phyloP scores from a whole-genome alignment of 2,888 invertebrate species.

The Cerceris ruficornis region DNA sequence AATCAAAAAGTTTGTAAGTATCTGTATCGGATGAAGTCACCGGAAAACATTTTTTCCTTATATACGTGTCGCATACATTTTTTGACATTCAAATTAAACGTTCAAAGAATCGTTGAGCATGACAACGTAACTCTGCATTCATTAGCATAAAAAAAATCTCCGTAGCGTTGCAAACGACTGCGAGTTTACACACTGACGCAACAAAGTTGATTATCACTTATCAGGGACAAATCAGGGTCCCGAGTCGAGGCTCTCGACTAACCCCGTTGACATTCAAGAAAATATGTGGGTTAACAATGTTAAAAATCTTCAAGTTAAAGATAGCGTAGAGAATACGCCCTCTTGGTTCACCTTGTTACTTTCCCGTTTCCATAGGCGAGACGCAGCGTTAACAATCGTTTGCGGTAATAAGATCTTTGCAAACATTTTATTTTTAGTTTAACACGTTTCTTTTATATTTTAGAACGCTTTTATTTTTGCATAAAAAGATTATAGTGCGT shows the following conservation, averaged over 20 bases:
- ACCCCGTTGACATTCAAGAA: constrained; percentile 32
- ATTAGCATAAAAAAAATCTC: constrained; percentile 1
- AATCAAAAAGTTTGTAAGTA: not conserved
- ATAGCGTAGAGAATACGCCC: constrained; percentile 29
- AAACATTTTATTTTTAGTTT: too few relatives aligned
- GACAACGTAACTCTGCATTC: not conserved
- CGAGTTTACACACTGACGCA: constrained; percentile 21
- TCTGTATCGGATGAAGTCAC: not conserved
- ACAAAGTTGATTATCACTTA: constrained; percentile 29
- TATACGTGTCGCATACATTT: not conserved
- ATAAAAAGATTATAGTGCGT: too few relatives aligned
- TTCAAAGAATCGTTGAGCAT: constrained; percentile 8
- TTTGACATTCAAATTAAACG: not conserved
- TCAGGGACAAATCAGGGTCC: constrained; percentile 32
- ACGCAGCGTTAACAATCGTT: not conserved
- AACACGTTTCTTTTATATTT: too few relatives aligned
- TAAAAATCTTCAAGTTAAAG: constrained; percentile 44
- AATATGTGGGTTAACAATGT: constrained; percentile 50
- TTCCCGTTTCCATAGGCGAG: constrained; percentile 6
- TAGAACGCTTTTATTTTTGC: too few relatives aligned
- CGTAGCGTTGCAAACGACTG: constrained; percentile 8
- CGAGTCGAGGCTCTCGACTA: too few relatives aligned
- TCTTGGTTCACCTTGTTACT: constrained; percentile 36
- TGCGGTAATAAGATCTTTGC: too few relatives aligned
- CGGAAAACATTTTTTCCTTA: not conserved